Evolutionary conservation across 2,113 vertebrate species (phyloP).

Genomic region (Suncus etruscus): DNA sequence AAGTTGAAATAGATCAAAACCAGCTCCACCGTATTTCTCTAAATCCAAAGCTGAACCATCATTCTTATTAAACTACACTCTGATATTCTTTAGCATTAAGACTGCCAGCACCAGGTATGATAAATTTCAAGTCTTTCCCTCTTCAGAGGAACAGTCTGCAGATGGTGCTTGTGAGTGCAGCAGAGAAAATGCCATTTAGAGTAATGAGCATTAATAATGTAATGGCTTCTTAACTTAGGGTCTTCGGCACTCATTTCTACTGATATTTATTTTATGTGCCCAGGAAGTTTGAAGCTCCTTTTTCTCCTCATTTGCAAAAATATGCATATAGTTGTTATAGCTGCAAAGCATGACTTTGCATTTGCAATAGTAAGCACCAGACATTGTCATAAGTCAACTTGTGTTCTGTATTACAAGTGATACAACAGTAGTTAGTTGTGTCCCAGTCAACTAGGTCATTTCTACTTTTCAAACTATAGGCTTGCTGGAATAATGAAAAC

Average conservation of each 20-base stretch:
- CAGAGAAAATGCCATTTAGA: conserved; percentile 65
- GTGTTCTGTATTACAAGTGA: neutral
- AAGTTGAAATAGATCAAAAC: neutral
- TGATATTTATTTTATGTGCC: conserved; percentile 36
- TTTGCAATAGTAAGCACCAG: conserved; percentile 18
- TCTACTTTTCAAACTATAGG: conserved; percentile 26
- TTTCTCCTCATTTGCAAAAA: conserved; percentile 2
- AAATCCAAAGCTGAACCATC: conserved; percentile 28
- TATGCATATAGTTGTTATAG: conserved; percentile 55
- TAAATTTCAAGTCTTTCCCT: conserved; percentile 52
- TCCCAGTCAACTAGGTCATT: neutral
- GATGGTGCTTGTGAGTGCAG: conserved; percentile 50
- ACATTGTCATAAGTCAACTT: neutral
- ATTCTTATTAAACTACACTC: conserved; percentile 13
- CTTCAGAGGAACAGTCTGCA: conserved; percentile 30
- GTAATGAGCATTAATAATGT: conserved; percentile 55
- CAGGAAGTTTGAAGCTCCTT: conserved; percentile 38
- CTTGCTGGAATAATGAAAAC: neutral
- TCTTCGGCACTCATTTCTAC: conserved; percentile 19
- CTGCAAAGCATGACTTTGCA: conserved; percentile 56
- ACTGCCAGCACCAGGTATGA: conserved; percentile 22
- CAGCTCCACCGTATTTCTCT: neutral
- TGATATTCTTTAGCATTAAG: conserved; percentile 42
- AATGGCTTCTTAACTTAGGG: conserved; percentile 40
- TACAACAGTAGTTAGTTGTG: conserved; percentile 9